These are phyloP conservation scores for Xiphophorus couchianus DNA, from an alignment of 2,113 vertebrate genomes.

Conservation along the genomic window DNA sequence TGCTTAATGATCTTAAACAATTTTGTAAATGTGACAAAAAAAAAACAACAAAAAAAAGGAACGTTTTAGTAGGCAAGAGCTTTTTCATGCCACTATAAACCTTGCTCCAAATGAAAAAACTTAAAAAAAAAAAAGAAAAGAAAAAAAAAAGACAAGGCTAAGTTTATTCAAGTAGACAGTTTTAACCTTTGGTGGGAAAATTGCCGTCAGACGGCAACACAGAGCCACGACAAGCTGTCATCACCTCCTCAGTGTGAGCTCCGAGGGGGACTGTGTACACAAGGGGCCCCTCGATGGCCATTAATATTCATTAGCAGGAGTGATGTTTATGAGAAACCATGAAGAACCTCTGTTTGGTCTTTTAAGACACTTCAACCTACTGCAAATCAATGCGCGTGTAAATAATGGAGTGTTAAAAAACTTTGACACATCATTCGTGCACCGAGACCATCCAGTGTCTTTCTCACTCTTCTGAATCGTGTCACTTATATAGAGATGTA, in stretches of 20 bases:
- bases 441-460: no score
- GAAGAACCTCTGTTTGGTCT: slow-evolving; percentile 2
- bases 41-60: no score
- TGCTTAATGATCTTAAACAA: no score
- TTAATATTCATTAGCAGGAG: slow-evolving; percentile 41
- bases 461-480: no score
- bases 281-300: slow-evolving; percentile 30
- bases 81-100: background rate
- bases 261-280: slow-evolving; percentile 34
- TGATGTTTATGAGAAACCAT: slow-evolving; percentile 2
- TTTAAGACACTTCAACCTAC: slow-evolving; percentile 1
- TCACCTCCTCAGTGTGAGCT: slow-evolving; percentile 50
- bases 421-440: no score
- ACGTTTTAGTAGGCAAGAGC: background rate
- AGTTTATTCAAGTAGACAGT: slow-evolving; percentile 7
- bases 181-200: slow-evolving; percentile 21
- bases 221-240: slow-evolving; percentile 38
- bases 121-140: no score
- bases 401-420: no score
- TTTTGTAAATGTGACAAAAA: no score
- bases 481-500: no score
- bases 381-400: no score
- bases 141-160: background rate
- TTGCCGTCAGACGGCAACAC: slow-evolving; percentile 14
- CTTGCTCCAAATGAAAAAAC: background rate